phyloP scores from a whole-genome alignment of 2,888 invertebrate genomes.

The Alitta virens region DNA sequence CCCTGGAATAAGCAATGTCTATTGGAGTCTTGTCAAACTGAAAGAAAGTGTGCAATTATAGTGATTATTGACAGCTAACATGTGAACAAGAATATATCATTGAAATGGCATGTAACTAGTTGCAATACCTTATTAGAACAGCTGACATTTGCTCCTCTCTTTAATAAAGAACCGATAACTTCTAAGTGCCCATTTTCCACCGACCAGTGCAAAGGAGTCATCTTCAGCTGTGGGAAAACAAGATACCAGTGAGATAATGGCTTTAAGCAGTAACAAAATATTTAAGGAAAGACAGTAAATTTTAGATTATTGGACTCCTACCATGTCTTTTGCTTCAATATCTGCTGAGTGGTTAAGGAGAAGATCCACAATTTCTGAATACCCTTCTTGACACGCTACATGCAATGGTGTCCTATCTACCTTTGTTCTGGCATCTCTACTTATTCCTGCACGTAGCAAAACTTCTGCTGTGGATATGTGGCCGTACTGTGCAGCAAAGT shows the following conservation, averaged over 20 bases:
- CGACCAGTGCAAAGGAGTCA: slow-evolving; percentile 95
- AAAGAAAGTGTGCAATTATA: slow-evolving; percentile 5
- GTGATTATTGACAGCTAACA: no score
- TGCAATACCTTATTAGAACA: slow-evolving; percentile 64
- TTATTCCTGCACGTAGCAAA: slow-evolving; percentile 80
- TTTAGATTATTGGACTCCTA: slow-evolving; percentile 50
- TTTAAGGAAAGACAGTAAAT: neutral
- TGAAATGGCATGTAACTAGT: no score
- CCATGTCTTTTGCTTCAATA: slow-evolving; percentile 76
- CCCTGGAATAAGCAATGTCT: slow-evolving; percentile 62
- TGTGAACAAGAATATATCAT: no score
- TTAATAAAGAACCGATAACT: slow-evolving; percentile 70
- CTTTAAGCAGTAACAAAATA: no score
- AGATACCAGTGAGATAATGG: no score
- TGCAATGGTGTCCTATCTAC: slow-evolving; percentile 89
- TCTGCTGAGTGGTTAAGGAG: slow-evolving; percentile 71
- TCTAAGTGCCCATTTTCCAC: slow-evolving; percentile 75
- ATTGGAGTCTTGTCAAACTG: slow-evolving; percentile 53
- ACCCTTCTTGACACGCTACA: slow-evolving; percentile 82
- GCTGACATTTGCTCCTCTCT: slow-evolving; percentile 71
- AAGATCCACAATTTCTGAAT: slow-evolving; percentile 71
- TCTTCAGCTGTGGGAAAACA: slow-evolving; percentile 65
- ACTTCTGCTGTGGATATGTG: slow-evolving; percentile 76
- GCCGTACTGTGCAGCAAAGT: slow-evolving; percentile 81
- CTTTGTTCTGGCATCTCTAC: slow-evolving; percentile 85